A percentile compares a stretch with the other conserved stretches of the same genome.
Evolutionary conservation across 2,797 vertebrate species (phyloP).

Genomic region (Hydrocynus forskahlii): DNA sequence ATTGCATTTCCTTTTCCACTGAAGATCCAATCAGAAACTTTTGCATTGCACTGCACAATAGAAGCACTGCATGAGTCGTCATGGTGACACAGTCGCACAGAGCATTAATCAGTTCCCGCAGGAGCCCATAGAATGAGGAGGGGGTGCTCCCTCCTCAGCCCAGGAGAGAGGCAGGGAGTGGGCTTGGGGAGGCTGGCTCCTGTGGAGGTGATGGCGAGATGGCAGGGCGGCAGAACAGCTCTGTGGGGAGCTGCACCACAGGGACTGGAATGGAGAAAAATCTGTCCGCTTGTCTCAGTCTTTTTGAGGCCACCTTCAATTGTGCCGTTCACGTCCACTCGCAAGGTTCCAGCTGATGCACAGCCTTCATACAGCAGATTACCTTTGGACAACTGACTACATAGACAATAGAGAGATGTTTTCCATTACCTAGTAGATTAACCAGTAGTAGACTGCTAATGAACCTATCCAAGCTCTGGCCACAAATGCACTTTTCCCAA

Average conservation of each 20-base stretch:
- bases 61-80: constrained; percentile 40
- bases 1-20: constrained; percentile 42
- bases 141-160: constrained; percentile 6
- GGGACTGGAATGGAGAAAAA: constrained; percentile 12
- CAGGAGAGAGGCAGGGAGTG: constrained; percentile 24
- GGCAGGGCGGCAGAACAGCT: constrained; percentile 42
- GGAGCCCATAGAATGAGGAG: constrained; percentile 17
- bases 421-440: background rate
- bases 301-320: background rate
- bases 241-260: constrained; percentile 29
- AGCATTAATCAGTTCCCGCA: constrained; percentile 47
- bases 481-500: background rate
- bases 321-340: constrained; percentile 2
- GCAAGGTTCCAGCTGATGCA: background rate
- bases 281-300: constrained; percentile 11
- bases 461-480: background rate
- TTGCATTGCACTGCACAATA: constrained; percentile 26
- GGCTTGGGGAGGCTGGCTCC: constrained; percentile 30
- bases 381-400: background rate
- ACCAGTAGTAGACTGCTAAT: background rate
- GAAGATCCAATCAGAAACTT: constrained; percentile 37
- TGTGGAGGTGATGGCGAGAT: constrained; percentile 36
- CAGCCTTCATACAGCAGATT: background rate
- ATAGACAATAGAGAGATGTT: background rate
- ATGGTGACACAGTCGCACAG: constrained; percentile 40